Percentiles rank a stretch among this genome's conserved stretches.
phyloP scores from a whole-genome alignment of 2,797 vertebrate species.

The Mus caroli region DNA sequence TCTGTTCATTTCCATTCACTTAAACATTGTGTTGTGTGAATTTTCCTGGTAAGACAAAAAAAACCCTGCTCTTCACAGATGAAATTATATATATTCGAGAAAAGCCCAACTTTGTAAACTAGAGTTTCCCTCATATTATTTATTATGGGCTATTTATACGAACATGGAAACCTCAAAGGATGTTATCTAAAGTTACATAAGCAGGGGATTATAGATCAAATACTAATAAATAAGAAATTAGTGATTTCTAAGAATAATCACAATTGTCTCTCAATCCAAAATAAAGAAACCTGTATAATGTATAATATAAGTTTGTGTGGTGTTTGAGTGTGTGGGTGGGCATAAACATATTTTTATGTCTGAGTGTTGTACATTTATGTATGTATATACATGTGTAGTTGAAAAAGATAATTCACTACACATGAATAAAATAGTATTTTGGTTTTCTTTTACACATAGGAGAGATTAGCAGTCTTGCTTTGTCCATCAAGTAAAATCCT shows the following conservation, averaged over 20 bases:
- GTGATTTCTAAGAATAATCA: background rate
- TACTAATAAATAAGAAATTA: background rate
- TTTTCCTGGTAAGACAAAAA: background rate
- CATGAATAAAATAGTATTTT: background rate
- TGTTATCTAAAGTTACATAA: background rate
- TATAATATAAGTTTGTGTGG: background rate
- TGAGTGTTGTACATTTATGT: background rate
- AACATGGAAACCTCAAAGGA: background rate
- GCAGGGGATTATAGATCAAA: background rate
- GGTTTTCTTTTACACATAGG: background rate
- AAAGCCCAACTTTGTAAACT: background rate
- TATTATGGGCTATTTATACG: background rate
- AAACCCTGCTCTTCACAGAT: too few species aligned
- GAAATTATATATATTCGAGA: too few species aligned
- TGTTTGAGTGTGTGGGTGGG: background rate
- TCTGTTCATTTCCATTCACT: background rate
- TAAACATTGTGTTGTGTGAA: too few species aligned
- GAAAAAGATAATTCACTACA: background rate
- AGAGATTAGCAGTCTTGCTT: background rate
- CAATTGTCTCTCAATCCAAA: background rate
- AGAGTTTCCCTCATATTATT: background rate
- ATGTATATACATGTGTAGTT: background rate
- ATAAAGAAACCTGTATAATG: background rate
- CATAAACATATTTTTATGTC: background rate
- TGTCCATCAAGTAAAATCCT: background rate